phyloP scores from a whole-genome alignment of 2,888 invertebrate species.

The Leptinotarsa haldemani region DNA sequence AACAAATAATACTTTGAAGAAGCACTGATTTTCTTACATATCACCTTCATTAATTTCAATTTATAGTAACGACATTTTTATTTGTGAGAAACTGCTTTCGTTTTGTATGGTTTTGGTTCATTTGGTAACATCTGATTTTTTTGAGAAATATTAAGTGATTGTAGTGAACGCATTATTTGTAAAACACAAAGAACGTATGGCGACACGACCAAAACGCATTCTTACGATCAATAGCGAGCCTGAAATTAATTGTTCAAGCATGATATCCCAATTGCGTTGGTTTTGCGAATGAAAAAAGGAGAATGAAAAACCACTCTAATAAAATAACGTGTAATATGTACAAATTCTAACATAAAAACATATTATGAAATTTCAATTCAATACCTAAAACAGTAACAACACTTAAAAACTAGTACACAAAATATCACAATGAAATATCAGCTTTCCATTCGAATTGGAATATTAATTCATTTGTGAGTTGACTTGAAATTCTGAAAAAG shows the following conservation, averaged over 20 bases:
- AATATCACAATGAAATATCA: conserved; percentile 36
- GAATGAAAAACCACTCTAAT: background rate
- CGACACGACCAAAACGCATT: background rate
- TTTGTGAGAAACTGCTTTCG: too few relatives aligned
- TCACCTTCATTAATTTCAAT: too few relatives aligned
- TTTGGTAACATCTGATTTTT: too few relatives aligned
- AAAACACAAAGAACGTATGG: background rate
- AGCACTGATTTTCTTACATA: too few relatives aligned
- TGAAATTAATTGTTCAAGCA: background rate
- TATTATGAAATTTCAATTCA: conserved; percentile 11
- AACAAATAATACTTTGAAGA: too few relatives aligned
- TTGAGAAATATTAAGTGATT: too few relatives aligned
- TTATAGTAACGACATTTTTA: too few relatives aligned
- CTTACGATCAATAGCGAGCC: background rate
- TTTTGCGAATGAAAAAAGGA: background rate
- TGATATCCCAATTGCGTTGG: background rate
- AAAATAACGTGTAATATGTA: conserved; percentile 23
- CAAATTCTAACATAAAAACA: conserved; percentile 21
- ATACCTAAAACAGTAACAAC: conserved; percentile 17
- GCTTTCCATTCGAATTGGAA: background rate
- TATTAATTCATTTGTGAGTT: conserved; percentile 17
- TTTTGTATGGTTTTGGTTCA: too few relatives aligned
- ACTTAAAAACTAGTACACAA: conserved; percentile 10
- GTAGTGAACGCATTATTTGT: background rate
- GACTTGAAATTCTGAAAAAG: conserved; percentile 39